These are phyloP conservation scores for Chelonus formosanus DNA, from an alignment of 2,888 invertebrate genomes.

Conservation along the genomic window DNA sequence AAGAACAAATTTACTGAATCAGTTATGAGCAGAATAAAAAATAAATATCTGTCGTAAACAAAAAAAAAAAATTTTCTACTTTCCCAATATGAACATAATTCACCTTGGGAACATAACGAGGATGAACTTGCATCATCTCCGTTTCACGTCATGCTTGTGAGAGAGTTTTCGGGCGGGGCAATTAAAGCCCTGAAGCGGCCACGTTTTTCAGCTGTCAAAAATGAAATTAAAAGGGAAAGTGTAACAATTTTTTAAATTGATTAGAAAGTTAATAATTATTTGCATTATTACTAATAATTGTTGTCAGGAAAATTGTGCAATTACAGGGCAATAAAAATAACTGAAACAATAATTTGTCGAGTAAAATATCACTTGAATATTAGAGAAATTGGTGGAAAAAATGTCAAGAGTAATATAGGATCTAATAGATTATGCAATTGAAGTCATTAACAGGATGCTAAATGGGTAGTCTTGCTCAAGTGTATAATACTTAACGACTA, in stretches of 20 bases:
- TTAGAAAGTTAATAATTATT: not conserved
- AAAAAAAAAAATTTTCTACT: not conserved
- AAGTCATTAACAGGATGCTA: constrained; percentile 49
- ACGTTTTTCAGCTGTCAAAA: not conserved
- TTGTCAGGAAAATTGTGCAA: too few species aligned
- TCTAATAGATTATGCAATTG: constrained; percentile 52
- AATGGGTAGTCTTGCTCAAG: constrained; percentile 47
- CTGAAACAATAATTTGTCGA: too few species aligned
- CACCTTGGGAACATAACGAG: not conserved
- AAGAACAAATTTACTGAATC: too few species aligned
- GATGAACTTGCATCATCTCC: constrained; percentile 27
- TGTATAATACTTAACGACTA: constrained; percentile 47
- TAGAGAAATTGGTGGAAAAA: too few species aligned
- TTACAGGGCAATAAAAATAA: too few species aligned
- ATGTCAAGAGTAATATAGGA: too few species aligned
- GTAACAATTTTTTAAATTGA: too few species aligned
- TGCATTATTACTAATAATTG: too few species aligned
- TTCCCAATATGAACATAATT: not conserved
- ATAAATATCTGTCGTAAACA: too few species aligned
- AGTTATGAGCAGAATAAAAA: too few species aligned
- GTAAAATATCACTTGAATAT: too few species aligned
- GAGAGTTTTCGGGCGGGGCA: constrained; percentile 5
- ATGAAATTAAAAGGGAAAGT: not conserved
- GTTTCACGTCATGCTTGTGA: not conserved
- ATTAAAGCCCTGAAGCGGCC: constrained; percentile 1